Evolutionary conservation across 2,888 invertebrate species (phyloP), one percentile per base, ranked within the genome.

Genomic region (Euplagia quadripunctaria): DNA sequence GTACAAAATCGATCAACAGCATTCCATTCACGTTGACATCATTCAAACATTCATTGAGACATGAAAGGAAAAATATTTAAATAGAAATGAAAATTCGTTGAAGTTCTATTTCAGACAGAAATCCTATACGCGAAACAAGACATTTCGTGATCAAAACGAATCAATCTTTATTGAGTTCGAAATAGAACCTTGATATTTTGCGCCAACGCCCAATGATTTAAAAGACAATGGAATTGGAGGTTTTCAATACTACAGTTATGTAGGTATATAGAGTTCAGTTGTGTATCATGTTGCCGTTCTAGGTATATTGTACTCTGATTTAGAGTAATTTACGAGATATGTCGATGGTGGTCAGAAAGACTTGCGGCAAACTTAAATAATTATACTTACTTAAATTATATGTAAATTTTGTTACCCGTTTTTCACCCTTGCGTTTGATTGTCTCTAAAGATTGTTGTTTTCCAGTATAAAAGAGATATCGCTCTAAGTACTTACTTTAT

Each of bases 191-290:
- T 58, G 52, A 81, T 83, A 72, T 82, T 79, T 78, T 31, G 74
- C 61, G 58, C 67, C 67, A 71, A 82, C 71, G 68, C 72, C 49
- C 68, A 43, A 63, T 77, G 77, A 76, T 84, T 82, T 76, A 82
- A 79, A 77, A 84, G 77, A 82, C 77, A 76, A 82, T 73, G 72
- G 69, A 72, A 70, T 51, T 65, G 73, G 70, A 74, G 76, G 65
- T 76, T 75, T 31, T 68, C 72, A 67, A 79, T 74, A 76, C 82
- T 84, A 82, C 73, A 79, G 79, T 75, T 82, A 82, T 31, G 31
- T 31, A 31, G 31, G 2, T 79, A 75, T 74, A 75, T 8, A 17
- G 49, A 72, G 82, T 66, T 75, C 61, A 69, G 73, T 49, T 74
- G 64, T 68, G 80, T 74, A 80, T 77, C 67, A 52, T 52, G 52